Evolutionary conservation across 37 sponge, comb jelly and placozoan species (phyloP).

Genomic region (Agelas oroides): DNA sequence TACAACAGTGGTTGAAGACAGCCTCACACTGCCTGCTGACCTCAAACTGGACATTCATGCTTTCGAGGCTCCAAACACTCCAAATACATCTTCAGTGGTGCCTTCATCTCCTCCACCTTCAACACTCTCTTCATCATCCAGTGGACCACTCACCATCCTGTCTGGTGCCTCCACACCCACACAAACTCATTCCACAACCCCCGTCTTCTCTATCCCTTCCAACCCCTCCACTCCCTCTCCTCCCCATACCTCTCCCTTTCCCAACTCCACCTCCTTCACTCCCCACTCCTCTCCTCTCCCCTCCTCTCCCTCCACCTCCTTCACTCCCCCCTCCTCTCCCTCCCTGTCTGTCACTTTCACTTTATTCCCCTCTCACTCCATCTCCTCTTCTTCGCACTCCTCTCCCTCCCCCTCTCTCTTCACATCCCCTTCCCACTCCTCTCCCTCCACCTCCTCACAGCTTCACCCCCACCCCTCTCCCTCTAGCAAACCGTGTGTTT

Average conservation of each 20-base stretch:
- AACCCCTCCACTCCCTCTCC: not conserved
- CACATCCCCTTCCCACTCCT: constrained; percentile 3
- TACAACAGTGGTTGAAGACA: too few relatives aligned
- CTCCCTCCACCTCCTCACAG: constrained; percentile 8
- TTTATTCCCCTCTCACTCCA: not conserved
- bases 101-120: too few relatives aligned
- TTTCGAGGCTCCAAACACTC: too few relatives aligned
- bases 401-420: not conserved
- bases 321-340: not conserved
- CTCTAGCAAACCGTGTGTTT: not conserved
- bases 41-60: too few relatives aligned
- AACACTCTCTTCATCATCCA: too few relatives aligned
- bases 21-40: too few relatives aligned
- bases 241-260: not conserved
- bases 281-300: not conserved
- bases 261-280: not conserved
- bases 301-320: not conserved
- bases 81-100: too few relatives aligned
- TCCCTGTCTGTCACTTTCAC: not conserved
- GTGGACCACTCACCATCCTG: too few relatives aligned
- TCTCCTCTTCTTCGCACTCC: not conserved
- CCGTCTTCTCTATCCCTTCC: not conserved
- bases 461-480: constrained; percentile 18
- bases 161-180: not conserved
- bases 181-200: too few relatives aligned